Percentiles rank a stretch among this genome's conserved stretches.
Evolutionary conservation across 1,140 invertebrate species (phyloP).

Genomic region (Triops cancriformis): DNA sequence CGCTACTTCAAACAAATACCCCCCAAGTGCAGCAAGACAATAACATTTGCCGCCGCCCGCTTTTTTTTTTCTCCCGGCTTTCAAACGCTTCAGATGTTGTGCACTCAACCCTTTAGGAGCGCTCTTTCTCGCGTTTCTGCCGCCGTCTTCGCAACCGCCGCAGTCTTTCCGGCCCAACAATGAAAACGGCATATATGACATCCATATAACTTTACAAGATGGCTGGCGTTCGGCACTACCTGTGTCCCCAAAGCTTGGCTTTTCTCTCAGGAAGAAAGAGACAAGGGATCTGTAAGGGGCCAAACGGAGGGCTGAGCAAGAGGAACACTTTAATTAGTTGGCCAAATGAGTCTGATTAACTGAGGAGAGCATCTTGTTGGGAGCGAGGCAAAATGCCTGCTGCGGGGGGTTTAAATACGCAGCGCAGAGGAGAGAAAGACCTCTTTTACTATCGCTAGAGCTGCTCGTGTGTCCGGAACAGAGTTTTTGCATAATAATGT

Average conservation of each 20-base stretch:
- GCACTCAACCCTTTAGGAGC: background rate
- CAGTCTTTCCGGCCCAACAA: background rate
- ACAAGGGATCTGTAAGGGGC: background rate
- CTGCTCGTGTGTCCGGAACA: background rate
- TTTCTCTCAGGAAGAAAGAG: too few species aligned
- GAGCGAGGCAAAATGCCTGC: background rate
- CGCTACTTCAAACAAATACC: background rate
- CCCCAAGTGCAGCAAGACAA: background rate
- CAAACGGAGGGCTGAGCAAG: background rate
- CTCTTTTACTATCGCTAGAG: background rate
- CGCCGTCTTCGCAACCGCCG: background rate
- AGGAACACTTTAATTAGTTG: constrained; percentile 4
- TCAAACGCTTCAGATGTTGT: background rate
- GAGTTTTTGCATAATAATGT: constrained; percentile 6
- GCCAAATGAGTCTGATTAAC: background rate
- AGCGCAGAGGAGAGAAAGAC: background rate
- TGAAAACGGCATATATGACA: background rate
- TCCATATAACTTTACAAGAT: background rate
- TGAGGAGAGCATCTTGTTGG: constrained; percentile 3
- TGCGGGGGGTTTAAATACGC: background rate
- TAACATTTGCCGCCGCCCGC: background rate
- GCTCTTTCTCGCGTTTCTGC: background rate
- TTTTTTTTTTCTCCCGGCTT: background rate
- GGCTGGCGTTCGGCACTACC: background rate
- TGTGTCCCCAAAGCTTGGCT: background rate